phyloP scores from a whole-genome alignment of 2,888 invertebrate species.

The Hipparchia sbordonii region DNA sequence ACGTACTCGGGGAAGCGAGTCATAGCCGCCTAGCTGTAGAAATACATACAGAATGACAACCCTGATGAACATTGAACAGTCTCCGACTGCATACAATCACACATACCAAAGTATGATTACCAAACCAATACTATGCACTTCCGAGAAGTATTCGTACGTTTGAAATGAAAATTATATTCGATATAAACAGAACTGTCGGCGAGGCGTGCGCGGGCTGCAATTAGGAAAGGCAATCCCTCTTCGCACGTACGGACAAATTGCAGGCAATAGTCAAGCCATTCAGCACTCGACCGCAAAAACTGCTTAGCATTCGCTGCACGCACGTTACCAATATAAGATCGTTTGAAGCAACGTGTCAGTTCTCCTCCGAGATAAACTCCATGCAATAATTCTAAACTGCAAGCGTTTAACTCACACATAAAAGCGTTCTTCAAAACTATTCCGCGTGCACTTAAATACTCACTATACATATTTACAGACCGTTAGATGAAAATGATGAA shows the following conservation, averaged over 20 bases:
- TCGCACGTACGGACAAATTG: slow-evolving; percentile 79
- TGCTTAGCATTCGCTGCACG: slow-evolving; percentile 37
- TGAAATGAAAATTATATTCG: slow-evolving; percentile 37
- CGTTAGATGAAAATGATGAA: slow-evolving; percentile 26
- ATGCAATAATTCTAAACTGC: slow-evolving; percentile 22
- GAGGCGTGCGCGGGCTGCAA: slow-evolving; percentile 50
- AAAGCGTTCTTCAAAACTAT: slow-evolving; percentile 18
- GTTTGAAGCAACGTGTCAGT: slow-evolving; percentile 31
- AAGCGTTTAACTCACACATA: slow-evolving; percentile 8
- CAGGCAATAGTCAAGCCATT: slow-evolving; percentile 53
- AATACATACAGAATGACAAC: slow-evolving; percentile 21
- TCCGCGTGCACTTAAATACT: slow-evolving; percentile 4
- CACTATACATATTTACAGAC: slow-evolving; percentile 6
- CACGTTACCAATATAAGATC: slow-evolving; percentile 35
- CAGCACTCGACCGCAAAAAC: slow-evolving; percentile 46
- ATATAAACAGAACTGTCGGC: slow-evolving; percentile 36
- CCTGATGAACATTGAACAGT: slow-evolving; percentile 7
- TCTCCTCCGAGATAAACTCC: slow-evolving; percentile 36
- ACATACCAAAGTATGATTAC: slow-evolving; percentile 43
- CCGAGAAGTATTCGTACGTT: slow-evolving; percentile 56
- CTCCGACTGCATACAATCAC: slow-evolving; percentile 42
- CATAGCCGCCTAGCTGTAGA: not conserved
- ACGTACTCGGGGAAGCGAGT: slow-evolving; percentile 37
- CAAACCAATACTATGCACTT: slow-evolving; percentile 55
- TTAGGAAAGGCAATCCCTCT: slow-evolving; percentile 69